Base-by-base conservation (phyloP, 1,140 invertebrate genomes). In the Zophobas morio region DNA sequence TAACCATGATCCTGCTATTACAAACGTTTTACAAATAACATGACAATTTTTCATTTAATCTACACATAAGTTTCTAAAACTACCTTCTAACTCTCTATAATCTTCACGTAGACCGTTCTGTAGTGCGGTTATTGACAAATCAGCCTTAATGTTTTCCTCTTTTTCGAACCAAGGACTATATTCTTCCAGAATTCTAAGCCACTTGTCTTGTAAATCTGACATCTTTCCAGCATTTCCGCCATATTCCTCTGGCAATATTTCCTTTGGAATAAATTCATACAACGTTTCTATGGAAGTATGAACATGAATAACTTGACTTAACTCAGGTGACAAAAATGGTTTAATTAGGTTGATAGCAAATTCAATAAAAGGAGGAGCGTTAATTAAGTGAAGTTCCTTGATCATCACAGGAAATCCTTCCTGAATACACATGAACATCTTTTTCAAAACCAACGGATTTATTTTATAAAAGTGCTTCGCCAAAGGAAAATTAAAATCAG, bases 401-500 rank as follows among this genome's bases (percentile, higher is more conserved):
- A 94, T 88, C 78, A 92, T 88, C 47, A 92, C 89, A 0, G 93
- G 93, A 80, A 93, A 92, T 0, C 91, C 91, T 84, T 94, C 92
- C 91, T 94, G 60, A 20, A 42, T 42, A 42, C 60, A 66, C 20
- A 66, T 42, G n/a, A 66, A 42, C 3, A 94, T 94, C 83, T 94
- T 94, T 86, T 94, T 94, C 6, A 94, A 88, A 37, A 92, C 82
- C 0, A 90, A 85, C 4, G 93, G 93, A 0, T 93, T 93, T 77
- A 94, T 90, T 84, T 93, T 93, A n/a, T 92, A 90, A 79, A 94
- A 93, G 79, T 94, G 90, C 0, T 89, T 87, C 0, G 93, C 90
- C 0, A 92, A 93, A 0, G 93, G 91, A 1, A 94, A 89, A 5
- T 89, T 87, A 0, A 93, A 93, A 83, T 95, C 94, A 34, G 94